These are phyloP conservation scores for Phania funesta DNA, from an alignment of 2,888 invertebrate species.

Conservation along the genomic window DNA sequence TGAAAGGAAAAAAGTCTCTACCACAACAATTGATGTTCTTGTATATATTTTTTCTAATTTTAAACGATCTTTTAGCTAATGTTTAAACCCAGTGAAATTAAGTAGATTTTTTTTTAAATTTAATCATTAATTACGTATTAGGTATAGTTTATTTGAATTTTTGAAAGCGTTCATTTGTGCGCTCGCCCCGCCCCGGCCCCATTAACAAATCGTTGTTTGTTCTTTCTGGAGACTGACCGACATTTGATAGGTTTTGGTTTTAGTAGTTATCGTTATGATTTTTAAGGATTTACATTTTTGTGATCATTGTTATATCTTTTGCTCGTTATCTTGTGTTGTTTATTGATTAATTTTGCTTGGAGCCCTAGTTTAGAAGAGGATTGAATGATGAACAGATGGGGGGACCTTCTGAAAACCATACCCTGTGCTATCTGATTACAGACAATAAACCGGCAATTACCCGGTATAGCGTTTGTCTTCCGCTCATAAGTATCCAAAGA, in stretches of 20 bases:
- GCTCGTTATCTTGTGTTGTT: slow-evolving; percentile 61
- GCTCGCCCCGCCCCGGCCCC: background rate
- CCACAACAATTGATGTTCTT: background rate
- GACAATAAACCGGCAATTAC: background rate
- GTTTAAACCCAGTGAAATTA: slow-evolving; percentile 56
- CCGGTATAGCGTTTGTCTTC: background rate
- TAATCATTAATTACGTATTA: slow-evolving; percentile 3
- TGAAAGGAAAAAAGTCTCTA: slow-evolving; percentile 1
- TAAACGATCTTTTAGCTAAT: slow-evolving; percentile 38
- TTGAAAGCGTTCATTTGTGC: slow-evolving; percentile 10
- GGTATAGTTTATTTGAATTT: background rate
- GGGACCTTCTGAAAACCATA: background rate
- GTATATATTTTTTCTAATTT: slow-evolving; percentile 1
- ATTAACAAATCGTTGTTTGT: slow-evolving; percentile 16
- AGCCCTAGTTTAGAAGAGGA: slow-evolving; percentile 39
- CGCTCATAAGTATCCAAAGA: slow-evolving; percentile 26
- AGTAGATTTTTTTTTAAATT: slow-evolving; percentile 36
- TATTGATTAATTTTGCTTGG: slow-evolving; percentile 58
- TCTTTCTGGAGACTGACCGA: slow-evolving; percentile 50
- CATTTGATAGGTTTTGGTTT: slow-evolving; percentile 47
- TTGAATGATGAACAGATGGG: background rate
- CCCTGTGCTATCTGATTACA: background rate
- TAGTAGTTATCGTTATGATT: slow-evolving; percentile 42
- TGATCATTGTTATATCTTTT: slow-evolving; percentile 62
- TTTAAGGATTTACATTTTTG: slow-evolving; percentile 49